Conservation (phyloP, 2,888 invertebrate species). For the Clostera curtula region DNA sequence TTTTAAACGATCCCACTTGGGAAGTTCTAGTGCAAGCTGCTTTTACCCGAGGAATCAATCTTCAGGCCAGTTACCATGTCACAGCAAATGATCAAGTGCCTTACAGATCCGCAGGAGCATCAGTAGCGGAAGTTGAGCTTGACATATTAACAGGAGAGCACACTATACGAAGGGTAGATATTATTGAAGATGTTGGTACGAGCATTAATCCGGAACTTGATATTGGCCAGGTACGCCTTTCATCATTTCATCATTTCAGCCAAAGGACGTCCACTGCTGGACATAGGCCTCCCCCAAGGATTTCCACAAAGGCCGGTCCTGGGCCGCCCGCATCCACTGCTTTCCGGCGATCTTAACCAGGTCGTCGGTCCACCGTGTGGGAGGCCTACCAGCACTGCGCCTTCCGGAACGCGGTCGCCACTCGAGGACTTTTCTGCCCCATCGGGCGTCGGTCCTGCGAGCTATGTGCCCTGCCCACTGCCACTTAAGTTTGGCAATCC, state of each 20-base stretch:
- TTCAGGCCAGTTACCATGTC: conserved; percentile 44
- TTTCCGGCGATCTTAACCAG: too few relatives aligned
- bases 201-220: conserved; percentile 80
- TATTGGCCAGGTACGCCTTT: conserved; percentile 74
- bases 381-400: too few relatives aligned
- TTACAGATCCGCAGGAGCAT: conserved; percentile 69
- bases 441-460: too few relatives aligned
- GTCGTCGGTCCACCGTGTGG: too few relatives aligned
- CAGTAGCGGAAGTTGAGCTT: conserved; percentile 80
- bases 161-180: conserved; percentile 76
- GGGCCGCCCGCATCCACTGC: too few relatives aligned
- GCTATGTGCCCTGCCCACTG: too few relatives aligned
- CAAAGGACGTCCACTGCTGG: too few relatives aligned
- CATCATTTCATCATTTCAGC: not conserved
- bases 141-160: conserved; percentile 84
- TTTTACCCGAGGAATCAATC: conserved; percentile 40
- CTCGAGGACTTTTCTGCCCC: too few relatives aligned
- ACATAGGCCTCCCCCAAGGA: too few relatives aligned
- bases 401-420: too few relatives aligned
- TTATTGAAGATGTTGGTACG: conserved; percentile 79
- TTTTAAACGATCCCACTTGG: conserved; percentile 65
- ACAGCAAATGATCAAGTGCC: conserved; percentile 35
- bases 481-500: too few relatives aligned
- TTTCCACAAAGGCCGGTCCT: too few relatives aligned
- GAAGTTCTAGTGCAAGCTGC: conserved; percentile 66